These are phyloP conservation scores for Sphaerophoria rueppellii DNA, from an alignment of 2,888 invertebrate genomes.

Conservation along the genomic window DNA sequence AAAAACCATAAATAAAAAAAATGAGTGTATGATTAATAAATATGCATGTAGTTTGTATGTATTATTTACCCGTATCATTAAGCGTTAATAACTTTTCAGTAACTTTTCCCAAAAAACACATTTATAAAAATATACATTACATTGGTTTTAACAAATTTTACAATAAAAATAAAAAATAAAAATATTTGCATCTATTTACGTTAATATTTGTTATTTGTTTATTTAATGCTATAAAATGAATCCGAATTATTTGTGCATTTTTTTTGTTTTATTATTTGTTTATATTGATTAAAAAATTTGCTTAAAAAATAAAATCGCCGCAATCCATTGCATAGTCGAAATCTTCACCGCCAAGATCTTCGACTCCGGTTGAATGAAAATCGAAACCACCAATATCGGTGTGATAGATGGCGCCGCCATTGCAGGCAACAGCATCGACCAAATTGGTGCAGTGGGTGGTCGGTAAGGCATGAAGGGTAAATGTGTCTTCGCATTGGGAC, in stretches of 20 bases:
- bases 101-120: constrained; percentile 71
- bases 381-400: constrained; percentile 86
- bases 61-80: constrained; percentile 69
- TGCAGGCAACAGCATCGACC: constrained; percentile 83
- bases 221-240: constrained; percentile 35
- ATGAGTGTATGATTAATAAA: background rate
- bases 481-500: constrained; percentile 87
- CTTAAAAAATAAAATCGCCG: constrained; percentile 88
- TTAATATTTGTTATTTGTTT: constrained; percentile 3
- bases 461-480: constrained; percentile 86
- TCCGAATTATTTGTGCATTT: constrained; percentile 29
- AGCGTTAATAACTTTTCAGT: constrained; percentile 69
- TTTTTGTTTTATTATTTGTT: background rate
- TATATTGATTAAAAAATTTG: background rate
- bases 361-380: constrained; percentile 82
- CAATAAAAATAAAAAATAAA: constrained; percentile 31
- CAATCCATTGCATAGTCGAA: constrained; percentile 89
- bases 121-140: constrained; percentile 68
- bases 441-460: constrained; percentile 86
- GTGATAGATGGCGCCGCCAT: constrained; percentile 85
- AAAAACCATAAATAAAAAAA: background rate
- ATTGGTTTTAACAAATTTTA: constrained; percentile 47
- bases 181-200: constrained; percentile 46
- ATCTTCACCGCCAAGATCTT: constrained; percentile 84
- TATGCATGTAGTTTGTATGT: constrained; percentile 27